Evolutionary conservation across 2,888 invertebrate species (phyloP).

Genomic region (Cephonodes hylas): DNA sequence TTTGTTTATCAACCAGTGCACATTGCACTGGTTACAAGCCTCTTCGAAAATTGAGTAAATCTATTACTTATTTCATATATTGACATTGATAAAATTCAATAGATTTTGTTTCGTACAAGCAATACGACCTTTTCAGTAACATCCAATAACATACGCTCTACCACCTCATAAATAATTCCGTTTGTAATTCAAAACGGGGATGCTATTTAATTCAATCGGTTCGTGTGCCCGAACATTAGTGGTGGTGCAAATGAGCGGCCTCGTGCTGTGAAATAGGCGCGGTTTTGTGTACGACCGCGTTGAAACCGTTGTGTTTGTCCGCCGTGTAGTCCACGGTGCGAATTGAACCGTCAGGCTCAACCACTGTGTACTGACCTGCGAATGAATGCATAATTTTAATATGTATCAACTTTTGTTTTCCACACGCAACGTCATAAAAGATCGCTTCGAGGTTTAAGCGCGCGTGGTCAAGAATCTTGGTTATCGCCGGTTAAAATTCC

Average conservation of each 20-base stretch:
- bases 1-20: no score
- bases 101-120: no score
- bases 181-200: neutral
- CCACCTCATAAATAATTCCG: neutral
- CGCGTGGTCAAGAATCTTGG: no score
- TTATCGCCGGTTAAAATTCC: no score
- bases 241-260: conserved; percentile 52
- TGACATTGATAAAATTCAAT: no score
- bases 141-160: neutral
- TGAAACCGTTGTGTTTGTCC: conserved; percentile 76
- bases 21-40: no score
- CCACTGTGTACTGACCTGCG: conserved; percentile 76
- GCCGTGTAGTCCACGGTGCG: conserved; percentile 78
- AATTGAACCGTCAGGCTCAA: conserved; percentile 76
- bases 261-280: conserved; percentile 70
- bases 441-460: no score
- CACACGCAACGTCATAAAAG: no score
- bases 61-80: no score
- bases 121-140: neutral
- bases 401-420: no score
- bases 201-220: neutral
- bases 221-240: neutral
- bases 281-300: conserved; percentile 74
- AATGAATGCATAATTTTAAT: conserved; percentile 14
- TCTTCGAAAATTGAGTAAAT: no score